Conservation (phyloP, 2,113 vertebrate species). For the Puffinus mauretanicus region DNA sequence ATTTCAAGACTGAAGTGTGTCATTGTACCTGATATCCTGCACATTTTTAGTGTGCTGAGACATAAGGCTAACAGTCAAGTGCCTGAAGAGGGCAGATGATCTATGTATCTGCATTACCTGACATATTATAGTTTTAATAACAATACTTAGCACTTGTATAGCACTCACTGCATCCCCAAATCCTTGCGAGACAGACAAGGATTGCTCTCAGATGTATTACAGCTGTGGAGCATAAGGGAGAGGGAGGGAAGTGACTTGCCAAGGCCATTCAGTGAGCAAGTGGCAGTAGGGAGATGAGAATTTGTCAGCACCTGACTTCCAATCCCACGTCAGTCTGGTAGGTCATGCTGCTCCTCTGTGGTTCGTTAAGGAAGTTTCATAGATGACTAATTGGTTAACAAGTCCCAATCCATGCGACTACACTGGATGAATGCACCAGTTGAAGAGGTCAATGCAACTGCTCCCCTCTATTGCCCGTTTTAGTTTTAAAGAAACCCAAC, state of each 20-base stretch:
- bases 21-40: background rate
- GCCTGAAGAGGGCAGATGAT: constrained; percentile 45
- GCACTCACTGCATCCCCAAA: background rate
- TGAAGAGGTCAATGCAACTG: background rate
- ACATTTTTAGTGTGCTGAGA: background rate
- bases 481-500: background rate
- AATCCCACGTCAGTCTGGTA: background rate
- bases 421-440: background rate
- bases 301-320: background rate
- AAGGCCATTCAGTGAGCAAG: constrained; percentile 4
- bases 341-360: background rate
- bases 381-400: background rate
- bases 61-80: constrained; percentile 49
- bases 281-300: background rate
- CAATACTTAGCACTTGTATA: background rate
- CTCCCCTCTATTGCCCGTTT: background rate
- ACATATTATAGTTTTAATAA: background rate
- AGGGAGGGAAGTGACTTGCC: background rate
- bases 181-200: background rate
- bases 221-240: background rate
- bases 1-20: constrained; percentile 5
- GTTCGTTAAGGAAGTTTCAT: background rate
- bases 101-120: constrained; percentile 3
- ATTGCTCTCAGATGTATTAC: background rate
- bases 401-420: background rate